Base-by-base conservation (phyloP, 2,888 invertebrate genomes). In the Geotrupes spiniger region DNA sequence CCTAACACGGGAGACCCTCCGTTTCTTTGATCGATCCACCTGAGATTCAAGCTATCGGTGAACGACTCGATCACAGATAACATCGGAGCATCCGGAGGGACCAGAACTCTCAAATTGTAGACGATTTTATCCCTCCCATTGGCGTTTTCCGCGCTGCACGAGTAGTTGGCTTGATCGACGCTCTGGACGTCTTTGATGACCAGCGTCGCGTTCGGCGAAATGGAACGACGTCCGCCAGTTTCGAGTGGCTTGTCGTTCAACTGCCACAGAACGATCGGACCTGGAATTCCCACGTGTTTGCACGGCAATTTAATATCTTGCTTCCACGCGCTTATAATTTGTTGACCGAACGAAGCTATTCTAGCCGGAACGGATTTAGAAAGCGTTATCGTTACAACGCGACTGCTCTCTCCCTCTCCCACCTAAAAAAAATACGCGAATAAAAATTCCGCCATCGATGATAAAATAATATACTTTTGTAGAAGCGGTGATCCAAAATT, bases 111-210 rank as follows among this genome's bases (percentile, higher is more conserved):
- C 14, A 89, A 78, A 47, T 81, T 81, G 70, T 92, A 92, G 0
- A 85, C 82, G 51, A 92, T 89, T 62, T 88, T 87, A 71, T 92
- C 92, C 45, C 82, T 82, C 1, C 92, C 92, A 73, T 89, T 84
- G 6, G 80, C 79, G 69, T 95, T 94, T 64, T 90, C 89, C 0
- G 92, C 92, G 26, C 80, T 76, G 67, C 94, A 95, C 0, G 92
- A 90, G 72, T 93, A 95, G 74, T 93, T 93, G 9, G 91, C 92
- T 59, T 88, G 88, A 71, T 94, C 93, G 14, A 83, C 82, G 57
- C 85, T 84, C 68, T 90, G 89, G 2, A 88, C 76, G 56, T 86
- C 89, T 70, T 84, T 82, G 53, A 92, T 85, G 40, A 84, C 79
- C 15, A 92, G 75, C 1, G 89, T 87, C 0, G 89, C 89, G 61